Conservation (phyloP, 1,140 invertebrate genomes). For the Drosophila tristis region DNA sequence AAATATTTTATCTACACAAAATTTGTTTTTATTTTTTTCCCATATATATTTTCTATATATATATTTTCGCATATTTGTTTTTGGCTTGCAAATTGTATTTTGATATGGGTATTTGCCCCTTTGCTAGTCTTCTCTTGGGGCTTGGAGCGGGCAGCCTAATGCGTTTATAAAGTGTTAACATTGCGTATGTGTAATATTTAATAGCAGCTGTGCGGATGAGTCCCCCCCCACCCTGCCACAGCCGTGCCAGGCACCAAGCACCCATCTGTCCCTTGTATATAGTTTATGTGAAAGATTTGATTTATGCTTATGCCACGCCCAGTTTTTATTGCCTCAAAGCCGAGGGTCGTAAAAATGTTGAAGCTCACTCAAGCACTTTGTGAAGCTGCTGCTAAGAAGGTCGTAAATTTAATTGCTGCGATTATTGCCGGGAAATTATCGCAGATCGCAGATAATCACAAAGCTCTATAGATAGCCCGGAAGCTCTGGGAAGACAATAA, state of each 20-base stretch:
- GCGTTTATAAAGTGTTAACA: conserved; percentile 80
- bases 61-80: conserved; percentile 20
- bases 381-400: conserved; percentile 20
- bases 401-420: conserved; percentile 70
- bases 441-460: conserved; percentile 48
- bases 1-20: conserved; percentile 45
- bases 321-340: conserved; percentile 53
- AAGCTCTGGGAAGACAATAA: not conserved
- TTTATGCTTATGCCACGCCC: conserved; percentile 63
- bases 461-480: conserved; percentile 1
- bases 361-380: conserved; percentile 39
- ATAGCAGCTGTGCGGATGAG: conserved; percentile 53
- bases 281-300: conserved; percentile 53
- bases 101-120: conserved; percentile 50
- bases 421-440: conserved; percentile 65
- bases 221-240: not conserved
- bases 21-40: conserved; percentile 19
- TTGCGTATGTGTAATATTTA: conserved; percentile 74
- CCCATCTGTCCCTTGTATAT: not conserved
- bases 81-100: conserved; percentile 69
- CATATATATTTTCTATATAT: conserved; percentile 20
- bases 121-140: not conserved
- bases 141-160: conserved; percentile 36
- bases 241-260: no score
- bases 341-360: conserved; percentile 33